These are phyloP conservation scores for Lepidurus arcticus DNA, from an alignment of 1,140 invertebrate genomes.

Conservation along the genomic window DNA sequence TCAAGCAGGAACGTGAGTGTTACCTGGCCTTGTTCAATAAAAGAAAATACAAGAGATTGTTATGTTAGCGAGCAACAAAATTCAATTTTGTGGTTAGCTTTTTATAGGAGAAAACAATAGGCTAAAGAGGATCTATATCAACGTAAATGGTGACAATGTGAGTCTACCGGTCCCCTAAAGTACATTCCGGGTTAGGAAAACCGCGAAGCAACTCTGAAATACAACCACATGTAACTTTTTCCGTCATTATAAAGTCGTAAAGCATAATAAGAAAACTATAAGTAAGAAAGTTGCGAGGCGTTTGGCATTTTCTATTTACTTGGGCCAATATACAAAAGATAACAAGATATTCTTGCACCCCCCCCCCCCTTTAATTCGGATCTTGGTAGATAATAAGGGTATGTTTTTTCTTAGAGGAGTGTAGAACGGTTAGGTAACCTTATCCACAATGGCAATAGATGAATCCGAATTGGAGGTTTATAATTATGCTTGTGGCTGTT, in stretches of 20 bases:
- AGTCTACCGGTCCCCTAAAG: not conserved
- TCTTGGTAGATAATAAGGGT: not conserved
- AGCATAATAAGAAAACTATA: conserved; percentile 12
- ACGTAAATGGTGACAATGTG: conserved; percentile 9
- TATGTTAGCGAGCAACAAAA: conserved; percentile 7
- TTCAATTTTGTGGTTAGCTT: not conserved
- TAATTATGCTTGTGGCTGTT: not conserved
- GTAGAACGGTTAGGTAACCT: not conserved
- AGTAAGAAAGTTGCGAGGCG: not conserved
- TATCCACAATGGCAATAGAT: not conserved
- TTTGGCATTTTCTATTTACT: conserved; percentile 5
- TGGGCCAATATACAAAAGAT: not conserved
- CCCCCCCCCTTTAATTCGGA: not conserved
- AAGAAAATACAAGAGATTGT: conserved; percentile 6
- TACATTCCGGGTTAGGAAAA: conserved; percentile 7
- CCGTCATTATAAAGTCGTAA: conserved; percentile 12
- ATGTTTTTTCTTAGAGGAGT: not conserved
- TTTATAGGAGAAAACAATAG: conserved; percentile 22
- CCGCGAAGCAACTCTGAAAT: not conserved
- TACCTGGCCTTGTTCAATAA: not conserved
- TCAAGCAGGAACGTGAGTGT: not conserved
- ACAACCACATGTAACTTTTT: conserved; percentile 4
- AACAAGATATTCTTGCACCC: not conserved
- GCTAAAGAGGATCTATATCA: conserved; percentile 19
- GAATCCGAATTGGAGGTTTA: not conserved